Conservation (phyloP, 2,113 vertebrate species). For the Chiloscyllium plagiosum region DNA sequence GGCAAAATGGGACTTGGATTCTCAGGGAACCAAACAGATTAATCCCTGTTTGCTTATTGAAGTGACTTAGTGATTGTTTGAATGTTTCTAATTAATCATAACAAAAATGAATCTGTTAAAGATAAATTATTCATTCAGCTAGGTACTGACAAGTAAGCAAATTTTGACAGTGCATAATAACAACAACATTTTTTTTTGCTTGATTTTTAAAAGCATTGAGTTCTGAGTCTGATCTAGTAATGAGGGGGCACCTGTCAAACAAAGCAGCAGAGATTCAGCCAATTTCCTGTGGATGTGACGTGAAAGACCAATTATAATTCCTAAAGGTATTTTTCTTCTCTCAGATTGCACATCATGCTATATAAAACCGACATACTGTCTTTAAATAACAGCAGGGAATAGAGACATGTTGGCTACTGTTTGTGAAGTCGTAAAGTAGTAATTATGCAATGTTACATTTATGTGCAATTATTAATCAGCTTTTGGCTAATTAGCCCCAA, state of each 20-base stretch:
- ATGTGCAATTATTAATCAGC: slow-evolving; percentile 17
- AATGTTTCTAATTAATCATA: background rate
- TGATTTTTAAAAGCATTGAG: background rate
- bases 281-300: background rate
- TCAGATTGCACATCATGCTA: background rate
- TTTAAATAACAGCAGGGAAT: background rate
- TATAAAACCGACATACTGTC: background rate
- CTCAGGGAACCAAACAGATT: background rate
- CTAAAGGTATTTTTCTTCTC: background rate
- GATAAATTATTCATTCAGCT: background rate
- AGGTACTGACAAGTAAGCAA: background rate
- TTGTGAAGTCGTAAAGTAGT: background rate
- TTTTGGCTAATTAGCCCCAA: slow-evolving; percentile 7
- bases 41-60: background rate
- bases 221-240: background rate
- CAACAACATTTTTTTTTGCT: background rate
- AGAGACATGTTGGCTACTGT: background rate
- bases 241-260: background rate
- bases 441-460: slow-evolving; percentile 25
- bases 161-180: background rate
- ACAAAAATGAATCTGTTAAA: background rate
- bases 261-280: background rate
- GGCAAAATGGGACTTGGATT: background rate
- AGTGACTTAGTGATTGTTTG: background rate
- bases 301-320: background rate